Base-by-base conservation (phyloP, 2,113 vertebrate genomes). In the Coracopsis vasa region DNA sequence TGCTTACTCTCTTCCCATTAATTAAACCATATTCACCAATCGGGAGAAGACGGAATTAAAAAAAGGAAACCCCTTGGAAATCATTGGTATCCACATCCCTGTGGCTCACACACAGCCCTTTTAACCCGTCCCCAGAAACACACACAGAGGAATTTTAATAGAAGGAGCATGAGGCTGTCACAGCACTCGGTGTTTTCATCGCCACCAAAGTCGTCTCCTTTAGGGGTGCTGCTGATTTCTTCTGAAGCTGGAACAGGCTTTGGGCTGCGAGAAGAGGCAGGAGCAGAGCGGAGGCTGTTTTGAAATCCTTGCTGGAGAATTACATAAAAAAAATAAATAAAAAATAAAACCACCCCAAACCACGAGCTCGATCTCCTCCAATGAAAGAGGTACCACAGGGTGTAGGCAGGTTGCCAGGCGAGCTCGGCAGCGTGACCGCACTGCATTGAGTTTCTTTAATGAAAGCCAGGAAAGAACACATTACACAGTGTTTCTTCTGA, bases 381-480 rank as follows among this genome's bases (percentile, higher is more conserved):
- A 97, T 94, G 98, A 97, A 97, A 97, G 97, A 92, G 97, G 95
- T 86, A 98, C 98, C 98, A 97, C 98, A 98, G 98, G 93, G 97
- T 97, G 98, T 98, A 97, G 98, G 98, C 98, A 98, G 97, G 95
- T 96, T 97, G 98, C 98, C 98, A 99, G 98, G 88, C 88, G 97
- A 97, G 98, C 98, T 97, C 98, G 97, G 98, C 98, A 98, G 97
- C 97, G 97, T 97, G 98, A 98, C 98, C 98, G 94, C 98, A 92
- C 96, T 97, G 98, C 98, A 98, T 98, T 98, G 98, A 98, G 98
- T 97, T 97, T 97, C 98, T 98, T 98, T 98, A 98, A 98, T 98
- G 98, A 98, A 98, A 98, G 98, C 98, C 98, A 99, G 98, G 98
- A 98, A 98, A 97, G 97, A 96, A 98, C 98, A 98, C 98, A 98